Base-by-base conservation (phyloP, 2,888 invertebrate genomes). In the Pseudococcus viburni region DNA sequence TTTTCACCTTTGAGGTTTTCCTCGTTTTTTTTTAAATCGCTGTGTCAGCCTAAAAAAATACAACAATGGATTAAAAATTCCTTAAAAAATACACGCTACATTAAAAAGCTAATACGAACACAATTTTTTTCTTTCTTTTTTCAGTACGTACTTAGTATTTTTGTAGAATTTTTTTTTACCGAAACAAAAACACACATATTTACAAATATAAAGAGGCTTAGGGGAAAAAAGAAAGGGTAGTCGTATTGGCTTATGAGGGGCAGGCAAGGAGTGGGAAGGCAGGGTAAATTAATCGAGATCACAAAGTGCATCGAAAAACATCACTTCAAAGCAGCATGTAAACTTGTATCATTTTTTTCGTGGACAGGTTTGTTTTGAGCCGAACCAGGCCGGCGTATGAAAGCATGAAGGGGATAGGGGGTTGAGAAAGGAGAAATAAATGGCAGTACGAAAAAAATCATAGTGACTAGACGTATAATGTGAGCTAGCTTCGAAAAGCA, bases 381-480 rank as follows among this genome's bases (percentile, higher is more conserved):
- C 73, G 15, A 33, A 6, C 73, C 15, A 33, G 9, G 42, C 42
- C 42, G 39, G 12, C 33, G 17, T 17, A 3, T 15, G 33, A 73
- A 68, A 33, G 33, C 73, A 5, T 73, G 7, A 19, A 39, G 39
- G 33, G 26, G 33, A 8, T 5, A 17, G 73, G 8, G 73, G 17
- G 6, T 12, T 11, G 17, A 12, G 26, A 17, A 33, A 7, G 73
- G 17, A 17, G 9, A 5, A 73, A 68, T 68, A 83, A 80, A 88
- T 88, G 88, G 88, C 88, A 88, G 88, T 88, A 88, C 42, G 88
- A 88, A 88, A 48, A 83, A 33, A 33, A 64, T 19, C 33, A 73
- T 17, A 83, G 88, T 88, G 88, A 88, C 88, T 88, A 88, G 88
- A 88, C 83, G 83, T 83, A 83, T 51, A 88, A 83, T 19, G 88